Evolutionary conservation across 2,113 vertebrate species (phyloP).

Genomic region (Marmota flaviventris): DNA sequence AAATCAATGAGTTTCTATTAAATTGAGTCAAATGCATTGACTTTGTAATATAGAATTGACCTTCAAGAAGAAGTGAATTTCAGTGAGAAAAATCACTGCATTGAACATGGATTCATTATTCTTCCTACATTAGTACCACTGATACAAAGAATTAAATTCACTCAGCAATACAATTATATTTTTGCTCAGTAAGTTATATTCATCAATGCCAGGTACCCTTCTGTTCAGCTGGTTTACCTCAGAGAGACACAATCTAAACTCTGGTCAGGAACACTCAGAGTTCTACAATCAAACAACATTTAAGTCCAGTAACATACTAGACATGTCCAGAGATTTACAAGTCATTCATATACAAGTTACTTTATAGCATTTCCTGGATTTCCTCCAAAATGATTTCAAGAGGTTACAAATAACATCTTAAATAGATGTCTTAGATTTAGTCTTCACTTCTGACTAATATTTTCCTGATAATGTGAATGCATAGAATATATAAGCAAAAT

Average conservation of each 20-base stretch:
- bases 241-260: not conserved
- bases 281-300: not conserved
- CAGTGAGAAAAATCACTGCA: not conserved
- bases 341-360: not conserved
- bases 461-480: not conserved
- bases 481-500: not conserved
- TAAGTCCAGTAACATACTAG: not conserved
- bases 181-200: not conserved
- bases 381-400: not conserved
- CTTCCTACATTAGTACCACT: not conserved
- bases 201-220: not conserved
- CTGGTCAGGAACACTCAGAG: not conserved
- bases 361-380: not conserved
- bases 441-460: not conserved
- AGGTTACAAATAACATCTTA: not conserved
- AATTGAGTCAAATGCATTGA: not conserved
- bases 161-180: not conserved
- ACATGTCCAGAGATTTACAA: not conserved
- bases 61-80: not conserved
- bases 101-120: not conserved
- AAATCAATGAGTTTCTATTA: conserved; percentile 10
- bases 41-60: not conserved
- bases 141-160: not conserved
- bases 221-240: not conserved
- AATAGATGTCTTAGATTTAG: not conserved